phyloP scores from a whole-genome alignment of 2,888 invertebrate genomes.

The Hirudinaria manillensis region DNA sequence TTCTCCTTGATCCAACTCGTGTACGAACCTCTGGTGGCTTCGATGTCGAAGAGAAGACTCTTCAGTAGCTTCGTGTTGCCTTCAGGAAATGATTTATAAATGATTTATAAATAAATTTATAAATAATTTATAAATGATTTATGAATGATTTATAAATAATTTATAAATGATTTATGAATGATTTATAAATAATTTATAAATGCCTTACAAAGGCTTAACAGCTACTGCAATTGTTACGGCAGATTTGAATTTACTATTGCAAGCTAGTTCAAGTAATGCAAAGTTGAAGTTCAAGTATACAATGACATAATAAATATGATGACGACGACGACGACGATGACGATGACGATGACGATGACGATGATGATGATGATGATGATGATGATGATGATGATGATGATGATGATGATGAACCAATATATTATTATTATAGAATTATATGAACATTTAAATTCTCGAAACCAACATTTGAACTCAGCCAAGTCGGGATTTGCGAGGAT shows the following conservation, averaged over 20 bases:
- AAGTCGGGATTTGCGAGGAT: not conserved
- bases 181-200: not conserved
- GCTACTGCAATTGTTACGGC: no score
- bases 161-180: no score
- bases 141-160: no score
- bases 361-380: conserved; percentile 27
- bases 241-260: no score
- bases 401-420: conserved; percentile 25
- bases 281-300: not conserved
- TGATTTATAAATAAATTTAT: no score
- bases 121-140: no score
- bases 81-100: conserved; percentile 28
- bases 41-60: conserved; percentile 48
- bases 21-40: conserved; percentile 46
- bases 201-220: no score
- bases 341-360: conserved; percentile 54
- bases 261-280: no score
- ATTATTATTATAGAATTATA: no score
- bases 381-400: conserved; percentile 23
- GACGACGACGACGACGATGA: conserved; percentile 25
- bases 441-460: no score
- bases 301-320: no score
- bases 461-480: not conserved
- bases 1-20: conserved; percentile 45
- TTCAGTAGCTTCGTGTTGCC: conserved; percentile 45